Evolutionary conservation across 2,888 invertebrate species (phyloP), one percentile per base, ranked within the genome.

Genomic region (Chloromyia formosa): DNA sequence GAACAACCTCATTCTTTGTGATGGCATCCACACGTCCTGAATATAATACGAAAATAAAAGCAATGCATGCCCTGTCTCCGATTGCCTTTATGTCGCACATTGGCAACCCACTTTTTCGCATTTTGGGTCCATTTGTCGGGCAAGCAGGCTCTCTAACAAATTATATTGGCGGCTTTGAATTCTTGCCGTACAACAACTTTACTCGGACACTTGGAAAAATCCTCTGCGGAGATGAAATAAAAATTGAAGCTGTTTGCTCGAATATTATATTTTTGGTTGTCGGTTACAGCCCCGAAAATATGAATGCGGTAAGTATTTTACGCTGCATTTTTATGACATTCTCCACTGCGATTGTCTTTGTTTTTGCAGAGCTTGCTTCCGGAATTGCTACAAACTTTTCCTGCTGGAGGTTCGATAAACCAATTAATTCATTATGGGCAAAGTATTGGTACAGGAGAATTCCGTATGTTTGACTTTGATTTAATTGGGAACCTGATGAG

Each of bases 381-480:
- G 1, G 83, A 88, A 0, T 88, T 92, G 76, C 80, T 90, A 23
- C 83, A 84, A 64, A 89, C 90, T 78, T 85, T 86, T 10, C 91
- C 92, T 0, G 89, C 91, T 1, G 91, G 91, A 1, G 86, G 89
- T 0, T 91, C 91, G 0, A 86, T 88, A 0, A 88, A 89, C 82
- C 89, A 92, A 80, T 80, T 92, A 0, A 83, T 88, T 1, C 93
- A 93, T 82, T 93, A 88, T 80, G 84, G 84, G 0, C 88, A 88
- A 80, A 86, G 20, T 88, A 89, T 79, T 53, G 16, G 49, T 20
- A 86, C 85, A n/a, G 82, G 82, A 40, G 78, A 81, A 9, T 88
- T 88, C 82, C 83, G 87, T 35, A 85, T 87, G 73, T 89, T 86
- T 78, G 87, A 89, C 80, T 83, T 85, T 77, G 89, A 88, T 18